Percentiles rank a stretch among this genome's conserved stretches.
These are phyloP conservation scores for Sakesphorus luctuosus DNA, from an alignment of 2,113 vertebrate genomes.

Conservation along the genomic window DNA sequence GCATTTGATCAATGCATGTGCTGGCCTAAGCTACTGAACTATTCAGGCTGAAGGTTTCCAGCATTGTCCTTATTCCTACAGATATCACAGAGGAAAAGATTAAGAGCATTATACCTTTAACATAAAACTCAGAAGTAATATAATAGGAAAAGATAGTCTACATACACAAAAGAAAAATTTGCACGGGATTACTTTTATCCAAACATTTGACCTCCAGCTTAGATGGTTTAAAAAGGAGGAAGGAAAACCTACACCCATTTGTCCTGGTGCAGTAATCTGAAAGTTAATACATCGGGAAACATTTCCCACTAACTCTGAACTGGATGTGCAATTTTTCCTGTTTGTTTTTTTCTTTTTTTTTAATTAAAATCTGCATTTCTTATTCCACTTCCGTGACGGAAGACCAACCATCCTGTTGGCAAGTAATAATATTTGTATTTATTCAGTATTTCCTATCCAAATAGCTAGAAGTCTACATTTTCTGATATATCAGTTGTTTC, in stretches of 20 bases:
- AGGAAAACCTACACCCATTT: conserved; percentile 29
- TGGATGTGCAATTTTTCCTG: background rate
- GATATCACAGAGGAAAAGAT: conserved; percentile 63
- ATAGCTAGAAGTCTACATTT: background rate
- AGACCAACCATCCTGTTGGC: background rate
- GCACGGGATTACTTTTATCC: conserved; percentile 60
- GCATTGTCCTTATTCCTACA: conserved; percentile 64
- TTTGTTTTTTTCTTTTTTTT: background rate
- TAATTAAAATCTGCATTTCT: background rate
- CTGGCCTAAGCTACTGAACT: conserved; percentile 60
- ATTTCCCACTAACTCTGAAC: conserved; percentile 1
- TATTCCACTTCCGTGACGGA: background rate
- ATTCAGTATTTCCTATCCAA: background rate
- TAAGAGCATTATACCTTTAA: conserved; percentile 65
- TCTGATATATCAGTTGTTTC: background rate
- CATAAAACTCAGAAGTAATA: conserved; percentile 61
- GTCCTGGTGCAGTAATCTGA: conserved; percentile 30
- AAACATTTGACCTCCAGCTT: conserved; percentile 63
- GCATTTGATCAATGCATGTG: conserved; percentile 29
- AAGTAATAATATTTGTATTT: background rate
- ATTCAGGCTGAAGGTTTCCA: conserved; percentile 52
- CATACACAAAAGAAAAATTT: conserved; percentile 61
- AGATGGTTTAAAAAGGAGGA: conserved; percentile 42
- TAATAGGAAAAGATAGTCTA: conserved; percentile 50
- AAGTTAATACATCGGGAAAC: conserved; percentile 32